Conservation (phyloP, 2,797 vertebrate genomes). For the Leucoraja ocellata region DNA sequence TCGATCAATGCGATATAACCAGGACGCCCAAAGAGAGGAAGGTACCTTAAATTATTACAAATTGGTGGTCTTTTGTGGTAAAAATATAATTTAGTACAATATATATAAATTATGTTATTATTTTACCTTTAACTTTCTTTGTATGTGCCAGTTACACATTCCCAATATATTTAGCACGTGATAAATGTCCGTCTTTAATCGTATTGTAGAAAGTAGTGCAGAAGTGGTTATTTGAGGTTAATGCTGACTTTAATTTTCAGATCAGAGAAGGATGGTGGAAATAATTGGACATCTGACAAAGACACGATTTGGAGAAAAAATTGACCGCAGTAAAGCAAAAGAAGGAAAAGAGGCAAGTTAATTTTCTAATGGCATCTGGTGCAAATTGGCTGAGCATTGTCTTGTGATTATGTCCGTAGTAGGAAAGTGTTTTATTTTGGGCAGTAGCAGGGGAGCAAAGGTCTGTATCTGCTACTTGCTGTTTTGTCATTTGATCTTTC, state of each 20-base stretch:
- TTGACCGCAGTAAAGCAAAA: conserved; percentile 73
- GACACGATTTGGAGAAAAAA: conserved; percentile 79
- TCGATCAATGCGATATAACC: conserved; percentile 87
- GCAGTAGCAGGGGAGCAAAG: not conserved
- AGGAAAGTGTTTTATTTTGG: not conserved
- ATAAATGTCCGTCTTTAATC: not conserved
- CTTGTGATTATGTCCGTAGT: not conserved
- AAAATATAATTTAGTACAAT: not conserved
- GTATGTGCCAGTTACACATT: not conserved
- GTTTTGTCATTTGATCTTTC: not conserved
- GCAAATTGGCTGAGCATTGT: not conserved
- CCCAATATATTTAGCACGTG: not conserved
- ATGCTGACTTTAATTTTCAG: conserved; percentile 52
- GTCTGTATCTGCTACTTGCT: not conserved
- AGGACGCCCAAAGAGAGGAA: conserved; percentile 93
- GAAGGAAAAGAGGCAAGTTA: conserved; percentile 78
- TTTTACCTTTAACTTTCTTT: not conserved
- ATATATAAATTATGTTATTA: not conserved
- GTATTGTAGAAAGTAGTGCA: not conserved
- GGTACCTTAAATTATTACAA: conserved; percentile 56
- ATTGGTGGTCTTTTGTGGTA: not conserved
- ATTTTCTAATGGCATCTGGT: not conserved
- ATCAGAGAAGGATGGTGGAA: conserved; percentile 92
- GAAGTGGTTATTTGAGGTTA: not conserved
- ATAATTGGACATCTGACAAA: conserved; percentile 84